phyloP scores from a whole-genome alignment of 2,888 invertebrate genomes.

The Diloba caeruleocephala region DNA sequence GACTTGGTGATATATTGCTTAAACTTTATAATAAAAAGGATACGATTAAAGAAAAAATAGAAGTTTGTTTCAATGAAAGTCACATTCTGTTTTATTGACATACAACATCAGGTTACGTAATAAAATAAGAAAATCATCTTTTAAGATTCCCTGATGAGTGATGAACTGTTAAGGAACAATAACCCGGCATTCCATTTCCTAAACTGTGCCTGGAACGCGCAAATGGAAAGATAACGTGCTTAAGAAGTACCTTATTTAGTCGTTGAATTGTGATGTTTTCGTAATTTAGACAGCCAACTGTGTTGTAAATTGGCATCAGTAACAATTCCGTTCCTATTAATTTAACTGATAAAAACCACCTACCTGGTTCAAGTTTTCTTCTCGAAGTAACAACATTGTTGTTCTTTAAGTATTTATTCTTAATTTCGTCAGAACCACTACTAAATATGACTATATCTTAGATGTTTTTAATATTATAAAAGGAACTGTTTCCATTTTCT shows the following conservation, averaged over 20 bases:
- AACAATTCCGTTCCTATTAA: slow-evolving; percentile 16
- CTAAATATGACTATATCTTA: too few species aligned
- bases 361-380: slow-evolving; percentile 16
- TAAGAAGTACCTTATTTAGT: slow-evolving; percentile 34
- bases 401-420: background rate
- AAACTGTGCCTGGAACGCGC: slow-evolving; percentile 13
- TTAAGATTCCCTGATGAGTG: background rate
- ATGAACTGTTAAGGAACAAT: slow-evolving; percentile 8
- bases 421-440: background rate
- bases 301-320: slow-evolving; percentile 28
- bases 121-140: background rate
- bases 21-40: background rate
- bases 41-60: too few species aligned
- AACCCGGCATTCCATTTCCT: slow-evolving; percentile 14
- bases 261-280: slow-evolving; percentile 33
- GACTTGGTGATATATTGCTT: background rate
- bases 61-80: too few species aligned
- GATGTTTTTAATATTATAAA: background rate
- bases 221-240: slow-evolving; percentile 28
- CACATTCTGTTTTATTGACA: background rate
- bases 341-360: slow-evolving; percentile 24
- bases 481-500: slow-evolving; percentile 23
- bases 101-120: background rate
- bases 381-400: background rate
- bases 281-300: slow-evolving; percentile 31